phyloP scores from a whole-genome alignment of 2,797 vertebrate species.

The Zenarchopterus dispar region DNA sequence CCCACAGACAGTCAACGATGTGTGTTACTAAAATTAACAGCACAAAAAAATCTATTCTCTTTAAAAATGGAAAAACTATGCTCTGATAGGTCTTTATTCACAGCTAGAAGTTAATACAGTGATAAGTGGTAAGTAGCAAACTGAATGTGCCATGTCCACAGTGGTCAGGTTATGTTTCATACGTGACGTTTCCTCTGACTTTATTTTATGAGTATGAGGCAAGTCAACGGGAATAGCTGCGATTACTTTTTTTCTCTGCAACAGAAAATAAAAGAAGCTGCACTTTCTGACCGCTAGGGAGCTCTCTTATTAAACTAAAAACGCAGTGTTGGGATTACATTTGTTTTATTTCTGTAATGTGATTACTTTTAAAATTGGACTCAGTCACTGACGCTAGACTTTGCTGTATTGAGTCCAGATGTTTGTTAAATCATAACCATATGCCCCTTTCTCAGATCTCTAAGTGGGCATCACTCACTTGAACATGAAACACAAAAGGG shows the following conservation, averaged over 20 bases:
- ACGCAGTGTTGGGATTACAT: no score
- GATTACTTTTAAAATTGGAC: slow-evolving; percentile 41
- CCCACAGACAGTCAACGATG: no score
- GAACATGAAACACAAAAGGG: slow-evolving; percentile 23
- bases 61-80: no score
- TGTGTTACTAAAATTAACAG: no score
- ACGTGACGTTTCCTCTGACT: no score
- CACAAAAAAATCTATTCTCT: no score
- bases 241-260: not conserved
- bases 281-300: slow-evolving; percentile 50
- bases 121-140: no score
- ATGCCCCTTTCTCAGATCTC: slow-evolving; percentile 71
- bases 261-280: not conserved
- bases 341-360: slow-evolving; percentile 45
- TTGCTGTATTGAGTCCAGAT: slow-evolving; percentile 77
- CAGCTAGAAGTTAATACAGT: no score
- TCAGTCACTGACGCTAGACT: slow-evolving; percentile 20
- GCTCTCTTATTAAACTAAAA: slow-evolving; percentile 45
- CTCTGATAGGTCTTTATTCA: no score
- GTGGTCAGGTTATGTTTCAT: no score
- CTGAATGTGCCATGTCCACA: no score
- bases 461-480: slow-evolving; percentile 45
- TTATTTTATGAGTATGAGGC: no score
- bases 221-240: not conserved
- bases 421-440: slow-evolving; percentile 80